phyloP scores from a whole-genome alignment of 1,140 invertebrate species.

The Trachymyrmex septentrionalis region DNA sequence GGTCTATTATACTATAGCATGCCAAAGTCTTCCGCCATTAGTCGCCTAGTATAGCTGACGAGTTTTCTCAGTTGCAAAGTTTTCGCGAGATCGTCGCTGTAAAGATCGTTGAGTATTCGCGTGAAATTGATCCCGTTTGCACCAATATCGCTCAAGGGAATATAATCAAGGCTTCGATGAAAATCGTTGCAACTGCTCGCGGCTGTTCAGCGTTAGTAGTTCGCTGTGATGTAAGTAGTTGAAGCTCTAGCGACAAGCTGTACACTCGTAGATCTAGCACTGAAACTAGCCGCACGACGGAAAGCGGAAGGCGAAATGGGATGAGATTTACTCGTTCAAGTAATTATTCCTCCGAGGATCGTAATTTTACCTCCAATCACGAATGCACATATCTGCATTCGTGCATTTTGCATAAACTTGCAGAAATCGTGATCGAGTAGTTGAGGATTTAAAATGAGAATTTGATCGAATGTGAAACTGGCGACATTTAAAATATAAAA shows the following conservation, averaged over 20 bases:
- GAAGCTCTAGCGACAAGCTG: constrained; percentile 50
- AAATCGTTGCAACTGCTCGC: constrained; percentile 43
- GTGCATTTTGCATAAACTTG: not conserved
- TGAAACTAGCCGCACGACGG: constrained; percentile 53
- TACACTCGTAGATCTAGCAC: constrained; percentile 48
- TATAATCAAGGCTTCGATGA: constrained; percentile 19
- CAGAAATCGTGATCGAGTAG: not conserved
- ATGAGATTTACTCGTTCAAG: constrained; percentile 1
- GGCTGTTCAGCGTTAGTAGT: constrained; percentile 53
- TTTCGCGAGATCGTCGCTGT: constrained; percentile 27
- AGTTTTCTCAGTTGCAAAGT: constrained; percentile 43
- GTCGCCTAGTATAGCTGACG: constrained; percentile 66
- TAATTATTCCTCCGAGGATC: not conserved
- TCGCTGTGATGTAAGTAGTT: constrained; percentile 62
- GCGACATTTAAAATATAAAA: not conserved
- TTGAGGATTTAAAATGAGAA: not conserved
- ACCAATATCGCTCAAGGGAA: constrained; percentile 34
- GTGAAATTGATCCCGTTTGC: constrained; percentile 20
- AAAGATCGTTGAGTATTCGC: not conserved
- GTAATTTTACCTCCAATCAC: not conserved
- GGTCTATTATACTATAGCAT: constrained; percentile 74
- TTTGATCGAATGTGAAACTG: not conserved
- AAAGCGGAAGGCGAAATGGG: constrained; percentile 16
- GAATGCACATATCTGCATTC: not conserved
- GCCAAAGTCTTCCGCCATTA: constrained; percentile 77